Base-by-base conservation (phyloP, 2,113 vertebrate species). In the Oxyruncus cristatus region DNA sequence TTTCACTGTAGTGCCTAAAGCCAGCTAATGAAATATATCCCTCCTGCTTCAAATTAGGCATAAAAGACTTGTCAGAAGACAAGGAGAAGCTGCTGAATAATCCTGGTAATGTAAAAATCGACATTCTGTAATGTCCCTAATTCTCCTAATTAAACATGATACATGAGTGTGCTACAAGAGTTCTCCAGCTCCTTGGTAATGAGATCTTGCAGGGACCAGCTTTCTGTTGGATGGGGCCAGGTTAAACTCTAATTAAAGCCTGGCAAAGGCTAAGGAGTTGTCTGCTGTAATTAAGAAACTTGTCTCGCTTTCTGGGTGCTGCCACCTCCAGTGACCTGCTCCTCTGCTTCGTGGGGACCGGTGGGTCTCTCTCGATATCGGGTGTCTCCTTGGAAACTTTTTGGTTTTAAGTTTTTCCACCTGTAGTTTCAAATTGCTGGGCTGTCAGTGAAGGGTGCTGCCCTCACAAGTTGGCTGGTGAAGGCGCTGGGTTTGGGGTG, bases 141-240 rank as follows among this genome's bases (percentile, higher is more conserved):
- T 96, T 95, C 88, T 93, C 87, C 86, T 91, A 95, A 95, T 95
- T 95, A 92, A 91, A 95, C 65, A 87, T 81, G 89, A 89, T 95
- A 42, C 82, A 93, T 5, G 27, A 91, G 68, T 41, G 42, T 2
- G 5, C 88, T 84, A 49, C 88, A 76, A 80, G 90, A 74, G 90
- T 92, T 65, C 80, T 95, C 88, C 92, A 96, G 83, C 88, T 96
- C 89, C 89, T 80, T 56, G 0, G 1, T 62, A 93, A 93, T 65
- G 55, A 90, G 78, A 61, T 0, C 16, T 67, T 65, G 82, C 76
- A 61, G 75, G 61, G 82, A 42, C 59, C 53, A 63, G 65, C 88
- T 78, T 53, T 66, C 66, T 52, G 70, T 35, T 39, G 89, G 68
- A 52, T 32, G 52, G 56, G n/a, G 33, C 82, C 66, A 18, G 87